phyloP scores from a whole-genome alignment of 2,113 vertebrate species.

The Trematocara marginatum region DNA sequence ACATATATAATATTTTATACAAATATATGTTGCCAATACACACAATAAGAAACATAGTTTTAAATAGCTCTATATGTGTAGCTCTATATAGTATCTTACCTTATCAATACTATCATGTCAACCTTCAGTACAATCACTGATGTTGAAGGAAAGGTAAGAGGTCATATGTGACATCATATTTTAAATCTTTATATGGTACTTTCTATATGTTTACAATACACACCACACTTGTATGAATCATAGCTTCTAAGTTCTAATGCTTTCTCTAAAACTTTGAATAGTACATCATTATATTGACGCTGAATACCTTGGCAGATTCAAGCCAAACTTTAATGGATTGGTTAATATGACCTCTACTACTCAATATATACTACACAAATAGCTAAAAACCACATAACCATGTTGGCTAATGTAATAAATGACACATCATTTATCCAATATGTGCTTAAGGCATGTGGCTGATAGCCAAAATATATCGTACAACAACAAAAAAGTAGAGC shows the following conservation, averaged over 20 bases:
- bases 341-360: neutral
- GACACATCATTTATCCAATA: neutral
- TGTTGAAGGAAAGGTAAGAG: no score
- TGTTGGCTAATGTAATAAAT: neutral
- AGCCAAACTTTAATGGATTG: neutral
- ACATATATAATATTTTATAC: no score
- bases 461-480: neutral
- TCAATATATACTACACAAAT: neutral
- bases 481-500: neutral
- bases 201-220: neutral
- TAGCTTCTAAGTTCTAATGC: neutral
- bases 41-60: no score
- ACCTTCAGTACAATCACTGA: no score
- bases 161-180: no score
- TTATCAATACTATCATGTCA: no score
- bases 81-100: no score
- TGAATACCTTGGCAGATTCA: neutral
- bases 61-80: no score
- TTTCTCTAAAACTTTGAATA: neutral
- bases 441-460: neutral
- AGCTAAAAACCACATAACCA: neutral
- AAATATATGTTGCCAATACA: no score
- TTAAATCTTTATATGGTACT: no score
- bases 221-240: neutral
- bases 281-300: neutral